Evolutionary conservation across 2,113 vertebrate genomes (phyloP), one percentile per base, ranked within the genome.

Genomic region (Thalassarche chlororhynchos): DNA sequence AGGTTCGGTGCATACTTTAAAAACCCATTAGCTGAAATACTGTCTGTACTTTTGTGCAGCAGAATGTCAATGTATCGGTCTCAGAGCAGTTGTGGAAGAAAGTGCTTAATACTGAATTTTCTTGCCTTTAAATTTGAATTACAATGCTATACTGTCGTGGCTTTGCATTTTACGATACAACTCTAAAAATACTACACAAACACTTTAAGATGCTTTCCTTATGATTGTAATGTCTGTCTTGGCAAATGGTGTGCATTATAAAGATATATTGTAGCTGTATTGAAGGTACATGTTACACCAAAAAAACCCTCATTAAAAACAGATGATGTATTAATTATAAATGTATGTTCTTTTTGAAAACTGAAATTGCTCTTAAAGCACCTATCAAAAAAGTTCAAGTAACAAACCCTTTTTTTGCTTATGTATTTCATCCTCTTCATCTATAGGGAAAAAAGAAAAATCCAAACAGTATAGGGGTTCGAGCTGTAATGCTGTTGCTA

Each of bases 101-200:
- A 75, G 55, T 72, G 58, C 47, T 90, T 72, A 36, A 85, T 91
- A 87, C 80, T 94, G 69, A 85, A 69, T 95, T 94, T 91, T 57
- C 75, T 89, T 91, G 78, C 78, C 69, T 93, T 96, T 76, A 83
- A 36, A 71, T 79, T 47, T 65, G 76, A 92, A 76, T 80, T 79
- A 57, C 46, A 76, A 51, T n/a, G 25, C 65, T 58, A 34, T 23
- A 12, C 15, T 81, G 29, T 40, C 62, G 75, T 58, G 80, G 85
- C 68, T 96, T 84, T 71, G 65, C 29, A 3, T 93, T 93, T 97
- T 68, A 31, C 0, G 80, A 24, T 32, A 9, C 28, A 7, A 6
- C 31, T 90, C 79, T 69, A 84, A 93, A 97, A 90, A 74, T 84
- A 88, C 51, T 54, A 17, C n/a, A n/a, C 51, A 80, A 66, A 58